These are phyloP conservation scores for Stegana nigrithorax DNA, from an alignment of 2,888 invertebrate genomes.

Conservation along the genomic window DNA sequence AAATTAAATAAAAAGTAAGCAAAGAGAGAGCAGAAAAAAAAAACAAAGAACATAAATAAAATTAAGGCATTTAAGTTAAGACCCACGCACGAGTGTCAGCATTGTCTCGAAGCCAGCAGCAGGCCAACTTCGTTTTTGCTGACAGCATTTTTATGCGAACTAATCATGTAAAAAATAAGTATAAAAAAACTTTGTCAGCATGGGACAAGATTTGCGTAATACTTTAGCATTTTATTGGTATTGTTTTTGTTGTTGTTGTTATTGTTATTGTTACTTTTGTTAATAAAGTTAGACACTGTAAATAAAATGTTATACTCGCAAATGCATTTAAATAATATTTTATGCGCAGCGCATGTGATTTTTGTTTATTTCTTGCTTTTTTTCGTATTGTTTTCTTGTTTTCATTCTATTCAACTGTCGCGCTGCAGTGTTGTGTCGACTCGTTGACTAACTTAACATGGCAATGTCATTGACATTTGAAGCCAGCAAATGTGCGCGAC, in stretches of 20 bases:
- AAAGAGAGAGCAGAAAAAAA: not conserved
- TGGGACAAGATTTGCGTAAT: no score
- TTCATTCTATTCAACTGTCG: not conserved
- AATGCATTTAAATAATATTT: conserved; percentile 11
- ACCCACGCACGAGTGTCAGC: no score
- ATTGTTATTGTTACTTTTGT: not conserved
- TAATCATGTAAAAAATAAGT: no score
- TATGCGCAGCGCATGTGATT: not conserved
- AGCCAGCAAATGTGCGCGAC: conserved; percentile 10
- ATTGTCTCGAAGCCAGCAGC: no score
- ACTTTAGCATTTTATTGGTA: not conserved
- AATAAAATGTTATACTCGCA: not conserved
- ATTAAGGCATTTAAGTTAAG: no score
- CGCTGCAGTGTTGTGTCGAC: not conserved
- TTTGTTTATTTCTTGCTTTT: not conserved
- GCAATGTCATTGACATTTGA: conserved; percentile 39
- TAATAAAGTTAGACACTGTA: not conserved
- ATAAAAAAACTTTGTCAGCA: no score
- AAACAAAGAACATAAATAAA: not conserved
- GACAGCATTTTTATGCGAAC: no score
- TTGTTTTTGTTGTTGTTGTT: not conserved
- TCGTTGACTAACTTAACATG: not conserved
- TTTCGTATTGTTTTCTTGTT: not conserved
- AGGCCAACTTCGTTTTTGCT: no score
- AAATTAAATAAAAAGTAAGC: no score